Conservation (phyloP, 92 coral and sea anemone genomes). For the Isaurus tuberculatus region DNA sequence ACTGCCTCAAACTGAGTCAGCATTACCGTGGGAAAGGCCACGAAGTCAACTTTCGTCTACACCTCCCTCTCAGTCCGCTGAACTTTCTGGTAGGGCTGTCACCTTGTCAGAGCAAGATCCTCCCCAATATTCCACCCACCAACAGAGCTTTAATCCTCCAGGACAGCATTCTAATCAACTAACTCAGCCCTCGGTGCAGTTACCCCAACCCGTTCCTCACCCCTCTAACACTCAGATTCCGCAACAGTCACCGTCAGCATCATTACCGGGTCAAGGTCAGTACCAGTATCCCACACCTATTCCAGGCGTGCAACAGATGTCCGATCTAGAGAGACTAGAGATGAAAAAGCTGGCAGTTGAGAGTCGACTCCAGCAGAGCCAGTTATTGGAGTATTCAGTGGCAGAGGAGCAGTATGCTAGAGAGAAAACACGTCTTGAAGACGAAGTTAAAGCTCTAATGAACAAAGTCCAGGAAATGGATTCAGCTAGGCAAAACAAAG, state of each 20-base stretch:
- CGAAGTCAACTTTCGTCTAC: slow-evolving; percentile 18
- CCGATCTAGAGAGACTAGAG: slow-evolving; percentile 57
- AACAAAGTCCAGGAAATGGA: slow-evolving; percentile 80
- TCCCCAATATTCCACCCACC: slow-evolving; percentile 19
- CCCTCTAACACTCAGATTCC: slow-evolving; percentile 47
- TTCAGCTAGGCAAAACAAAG: slow-evolving; percentile 62
- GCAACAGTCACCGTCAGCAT: slow-evolving; percentile 47
- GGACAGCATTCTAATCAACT: slow-evolving; percentile 16
- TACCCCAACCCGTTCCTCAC: slow-evolving; percentile 29
- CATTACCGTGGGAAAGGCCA: slow-evolving; percentile 46
- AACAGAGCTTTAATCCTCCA: slow-evolving; percentile 31
- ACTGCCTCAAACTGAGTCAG: neutral
- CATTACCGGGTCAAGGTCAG: slow-evolving; percentile 8
- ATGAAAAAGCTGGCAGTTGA: slow-evolving; percentile 62
- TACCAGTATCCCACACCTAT: slow-evolving; percentile 29
- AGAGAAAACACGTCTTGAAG: slow-evolving; percentile 69
- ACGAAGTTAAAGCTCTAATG: slow-evolving; percentile 79
- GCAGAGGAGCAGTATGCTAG: slow-evolving; percentile 61
- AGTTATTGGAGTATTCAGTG: slow-evolving; percentile 62
- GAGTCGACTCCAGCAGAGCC: slow-evolving; percentile 59
- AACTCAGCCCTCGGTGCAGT: slow-evolving; percentile 13
- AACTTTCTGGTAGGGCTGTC: neutral
- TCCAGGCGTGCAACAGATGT: slow-evolving; percentile 39
- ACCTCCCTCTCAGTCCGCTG: slow-evolving; percentile 33
- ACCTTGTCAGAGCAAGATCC: slow-evolving; percentile 2